Evolutionary conservation across 2,888 invertebrate genomes (phyloP).

Genomic region (Hartigia nigra): DNA sequence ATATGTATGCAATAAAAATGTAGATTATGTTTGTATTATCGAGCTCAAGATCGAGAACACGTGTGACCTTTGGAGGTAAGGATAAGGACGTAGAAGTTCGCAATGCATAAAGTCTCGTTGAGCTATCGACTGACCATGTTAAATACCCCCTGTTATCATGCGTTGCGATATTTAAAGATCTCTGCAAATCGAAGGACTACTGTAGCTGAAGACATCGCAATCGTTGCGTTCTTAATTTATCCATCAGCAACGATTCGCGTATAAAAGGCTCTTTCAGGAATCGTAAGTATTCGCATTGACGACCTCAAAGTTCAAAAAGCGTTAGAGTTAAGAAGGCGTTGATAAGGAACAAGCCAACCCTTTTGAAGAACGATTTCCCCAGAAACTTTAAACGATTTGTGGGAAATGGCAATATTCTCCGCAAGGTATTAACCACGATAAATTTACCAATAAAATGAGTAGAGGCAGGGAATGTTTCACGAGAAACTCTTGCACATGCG

Average conservation of each 20-base stretch:
- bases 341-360: background rate
- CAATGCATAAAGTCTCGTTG: background rate
- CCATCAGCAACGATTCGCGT: background rate
- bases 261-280: background rate
- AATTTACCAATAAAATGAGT: background rate
- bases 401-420: background rate
- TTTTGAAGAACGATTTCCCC: background rate
- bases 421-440: background rate
- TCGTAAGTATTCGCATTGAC: background rate
- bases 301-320: background rate
- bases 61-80: constrained; percentile 25
- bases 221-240: background rate
- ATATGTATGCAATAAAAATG: constrained; percentile 29
- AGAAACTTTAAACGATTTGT: background rate
- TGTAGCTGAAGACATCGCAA: background rate
- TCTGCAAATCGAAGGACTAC: background rate
- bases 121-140: background rate
- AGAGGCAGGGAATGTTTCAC: background rate
- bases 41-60: constrained; percentile 37
- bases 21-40: constrained; percentile 39
- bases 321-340: background rate
- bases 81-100: background rate
- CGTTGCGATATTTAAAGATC: background rate
- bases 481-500: constrained; percentile 4
- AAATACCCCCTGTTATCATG: background rate